Evolutionary conservation across 2,888 invertebrate genomes (phyloP).

Genomic region (Acrobeloides nanus): DNA sequence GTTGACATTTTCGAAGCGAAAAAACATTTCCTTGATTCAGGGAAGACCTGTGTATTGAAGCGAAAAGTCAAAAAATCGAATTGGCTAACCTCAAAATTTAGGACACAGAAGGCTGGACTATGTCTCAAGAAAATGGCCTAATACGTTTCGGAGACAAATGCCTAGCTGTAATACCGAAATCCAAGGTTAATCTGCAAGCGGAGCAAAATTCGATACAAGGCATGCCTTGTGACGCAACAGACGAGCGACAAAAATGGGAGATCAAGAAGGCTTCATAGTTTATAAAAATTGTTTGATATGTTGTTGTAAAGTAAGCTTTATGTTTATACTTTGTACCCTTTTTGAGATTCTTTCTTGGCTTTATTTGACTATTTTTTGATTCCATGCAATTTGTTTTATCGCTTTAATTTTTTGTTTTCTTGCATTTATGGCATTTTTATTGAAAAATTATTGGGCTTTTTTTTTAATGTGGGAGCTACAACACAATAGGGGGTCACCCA

Average conservation of each 20-base stretch:
- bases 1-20: too few species aligned
- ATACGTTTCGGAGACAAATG: constrained; percentile 15
- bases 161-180: constrained; percentile 24
- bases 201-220: constrained; percentile 22
- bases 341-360: neutral
- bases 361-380: neutral
- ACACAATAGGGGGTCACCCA: too few species aligned
- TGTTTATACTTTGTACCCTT: neutral
- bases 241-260: constrained; percentile 37
- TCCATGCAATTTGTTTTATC: neutral
- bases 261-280: constrained; percentile 2
- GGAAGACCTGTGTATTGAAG: too few species aligned
- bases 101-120: constrained; percentile 11
- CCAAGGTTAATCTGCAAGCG: constrained; percentile 21
- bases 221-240: constrained; percentile 31
- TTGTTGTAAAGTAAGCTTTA: constrained; percentile 3
- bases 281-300: constrained; percentile 1
- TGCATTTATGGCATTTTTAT: neutral
- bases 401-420: neutral
- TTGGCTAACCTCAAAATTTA: too few species aligned
- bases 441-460: neutral
- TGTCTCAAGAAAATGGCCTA: constrained; percentile 6
- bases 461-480: neutral
- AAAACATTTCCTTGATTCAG: too few species aligned
- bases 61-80: too few species aligned